Base-by-base conservation (phyloP, 1,140 invertebrate genomes). In the Zaprionus ornatus region DNA sequence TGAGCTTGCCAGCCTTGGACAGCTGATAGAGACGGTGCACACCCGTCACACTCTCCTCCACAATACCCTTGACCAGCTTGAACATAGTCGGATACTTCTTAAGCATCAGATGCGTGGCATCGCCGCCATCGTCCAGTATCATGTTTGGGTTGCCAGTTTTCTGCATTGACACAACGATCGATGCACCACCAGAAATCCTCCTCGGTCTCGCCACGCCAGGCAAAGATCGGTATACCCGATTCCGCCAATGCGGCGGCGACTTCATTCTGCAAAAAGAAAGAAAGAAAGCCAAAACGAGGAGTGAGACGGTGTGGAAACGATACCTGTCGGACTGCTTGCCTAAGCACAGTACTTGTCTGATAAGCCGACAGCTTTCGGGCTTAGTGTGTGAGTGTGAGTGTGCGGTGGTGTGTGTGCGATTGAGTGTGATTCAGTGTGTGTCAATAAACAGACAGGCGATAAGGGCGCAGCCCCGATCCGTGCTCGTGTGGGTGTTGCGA, bases 181-280 rank as follows among this genome's bases (percentile, higher is more conserved):
- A 99, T 99, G 88, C 98, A 99, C 98, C 98, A 99, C 98, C 98
- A 99, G 93, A 99, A 99, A 92, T 99, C 98, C 91, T 99, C 98
- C 92, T 99, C 98, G 4, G 97, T 97, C 93, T 99, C 98, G 1
- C 97, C 98, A 57, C 98, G 95, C 98, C 98, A 99, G 3, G 98
- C 97, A 93, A 98, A 99, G 63, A 99, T 95, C 7, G 98, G 95
- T 91, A 96, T 97, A 13, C 97, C 96, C 59, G 96, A 96, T 93
- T 99, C 97, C 1, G 98, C 98, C 66, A 99, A 92, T 1, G 98
- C 98, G n/a, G 98, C 98, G 4, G 98, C 98, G 1, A 99, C 98
- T 94, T 99, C 98, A 93, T 99, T 99, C 96, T 97, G 91, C 29
- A 61, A 79, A 65, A 9, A 37, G 42, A 48, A n/a, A 25, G 35